A percentile compares a stretch with the other conserved stretches of the same genome.
phyloP scores from a whole-genome alignment of 2,113 vertebrate genomes.

The Oryzias celebensis region DNA sequence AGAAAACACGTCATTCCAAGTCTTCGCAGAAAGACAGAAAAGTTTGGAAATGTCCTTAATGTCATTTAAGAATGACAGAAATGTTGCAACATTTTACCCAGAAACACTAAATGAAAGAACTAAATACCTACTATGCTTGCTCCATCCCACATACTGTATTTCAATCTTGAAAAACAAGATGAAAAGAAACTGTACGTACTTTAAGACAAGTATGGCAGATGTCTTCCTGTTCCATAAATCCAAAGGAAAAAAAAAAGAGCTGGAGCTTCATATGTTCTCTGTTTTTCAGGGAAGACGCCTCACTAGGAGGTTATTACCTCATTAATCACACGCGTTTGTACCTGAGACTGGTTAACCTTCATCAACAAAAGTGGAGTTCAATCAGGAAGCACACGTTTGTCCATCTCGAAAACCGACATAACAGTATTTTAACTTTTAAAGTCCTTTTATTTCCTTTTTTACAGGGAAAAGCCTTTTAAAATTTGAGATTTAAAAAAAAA shows the following conservation, averaged over 20 bases:
- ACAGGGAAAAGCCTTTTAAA: too few relatives aligned
- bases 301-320: conserved; percentile 36
- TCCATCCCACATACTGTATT: background rate
- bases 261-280: conserved; percentile 14
- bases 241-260: conserved; percentile 10
- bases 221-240: conserved; percentile 5
- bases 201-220: conserved; percentile 1
- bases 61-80: background rate
- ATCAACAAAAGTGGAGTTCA: conserved; percentile 40
- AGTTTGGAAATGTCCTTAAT: conserved; percentile 1
- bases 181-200: conserved; percentile 1
- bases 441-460: too few relatives aligned
- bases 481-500: too few relatives aligned
- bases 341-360: conserved; percentile 30
- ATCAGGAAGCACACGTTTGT: conserved; percentile 44
- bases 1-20: conserved; percentile 20
- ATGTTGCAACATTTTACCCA: conserved; percentile 2
- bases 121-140: background rate
- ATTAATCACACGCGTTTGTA: conserved; percentile 70
- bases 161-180: conserved; percentile 11
- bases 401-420: background rate
- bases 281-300: conserved; percentile 35
- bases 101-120: background rate
- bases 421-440: too few relatives aligned
- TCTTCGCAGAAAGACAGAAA: conserved; percentile 9